These are phyloP conservation scores for Drosophila mercatorum DNA, from an alignment of 2,888 invertebrate genomes.

Conservation along the genomic window DNA sequence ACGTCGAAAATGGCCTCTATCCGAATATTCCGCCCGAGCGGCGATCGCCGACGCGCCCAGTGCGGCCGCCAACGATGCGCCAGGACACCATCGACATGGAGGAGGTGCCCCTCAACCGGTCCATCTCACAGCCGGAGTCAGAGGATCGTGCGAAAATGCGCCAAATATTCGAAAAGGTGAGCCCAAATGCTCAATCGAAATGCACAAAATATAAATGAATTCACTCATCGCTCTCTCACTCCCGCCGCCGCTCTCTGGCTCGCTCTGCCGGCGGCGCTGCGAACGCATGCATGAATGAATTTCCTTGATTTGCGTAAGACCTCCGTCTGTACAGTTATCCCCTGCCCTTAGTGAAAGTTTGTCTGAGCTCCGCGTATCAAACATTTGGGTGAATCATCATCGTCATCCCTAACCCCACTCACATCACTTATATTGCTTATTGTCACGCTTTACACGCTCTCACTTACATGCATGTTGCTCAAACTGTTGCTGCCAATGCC, in stretches of 20 bases:
- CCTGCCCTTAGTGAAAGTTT: slow-evolving; percentile 53
- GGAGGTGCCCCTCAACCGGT: slow-evolving; percentile 77
- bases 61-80: slow-evolving; percentile 75
- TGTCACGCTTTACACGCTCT: not conserved
- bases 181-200: not conserved
- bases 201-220: not conserved
- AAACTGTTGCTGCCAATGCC: not conserved
- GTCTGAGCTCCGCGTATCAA: not conserved
- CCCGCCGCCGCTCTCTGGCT: not conserved
- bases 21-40: slow-evolving; percentile 74
- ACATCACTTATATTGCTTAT: not conserved
- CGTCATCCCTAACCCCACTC: not conserved
- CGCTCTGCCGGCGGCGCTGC: not conserved
- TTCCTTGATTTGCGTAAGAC: slow-evolving; percentile 31
- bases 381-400: slow-evolving; percentile 49
- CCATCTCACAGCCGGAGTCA: slow-evolving; percentile 65
- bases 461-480: slow-evolving; percentile 4
- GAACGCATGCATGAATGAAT: slow-evolving; percentile 47
- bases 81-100: slow-evolving; percentile 83
- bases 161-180: slow-evolving; percentile 81
- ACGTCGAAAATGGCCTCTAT: slow-evolving; percentile 79
- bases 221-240: not conserved
- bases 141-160: slow-evolving; percentile 78
- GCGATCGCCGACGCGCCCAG: slow-evolving; percentile 50
- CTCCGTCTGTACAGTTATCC: not conserved